phyloP scores from a whole-genome alignment of 2,113 vertebrate species.

The Microtus pennsylvanicus region DNA sequence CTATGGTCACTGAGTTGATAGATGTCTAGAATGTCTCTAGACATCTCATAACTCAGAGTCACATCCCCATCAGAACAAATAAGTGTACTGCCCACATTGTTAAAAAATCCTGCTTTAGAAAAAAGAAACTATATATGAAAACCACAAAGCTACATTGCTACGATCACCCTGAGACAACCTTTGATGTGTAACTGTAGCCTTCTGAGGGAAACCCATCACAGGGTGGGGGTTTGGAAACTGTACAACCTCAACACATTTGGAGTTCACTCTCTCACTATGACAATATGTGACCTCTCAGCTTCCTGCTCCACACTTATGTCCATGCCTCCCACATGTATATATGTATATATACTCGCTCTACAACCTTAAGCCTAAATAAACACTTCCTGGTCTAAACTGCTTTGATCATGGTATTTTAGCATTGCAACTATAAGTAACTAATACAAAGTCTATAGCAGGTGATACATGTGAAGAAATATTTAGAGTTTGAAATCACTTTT shows the following conservation, averaged over 20 bases:
- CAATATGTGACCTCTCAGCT: not conserved
- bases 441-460: not conserved
- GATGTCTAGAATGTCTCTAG: not conserved
- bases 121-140: not conserved
- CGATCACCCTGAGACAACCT: not conserved
- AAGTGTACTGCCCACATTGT: not conserved
- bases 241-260: not conserved
- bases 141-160: not conserved
- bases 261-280: not conserved
- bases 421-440: not conserved
- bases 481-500: constrained; percentile 32
- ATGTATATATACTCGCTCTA: not conserved
- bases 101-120: not conserved
- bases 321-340: too few species aligned
- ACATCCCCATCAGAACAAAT: not conserved
- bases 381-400: not conserved
- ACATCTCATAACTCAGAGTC: not conserved
- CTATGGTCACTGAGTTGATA: not conserved
- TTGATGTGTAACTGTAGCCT: not conserved
- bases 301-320: too few species aligned
- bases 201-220: not conserved
- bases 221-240: not conserved
- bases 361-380: not conserved
- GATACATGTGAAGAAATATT: not conserved
- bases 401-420: not conserved